A percentile compares a stretch with the other conserved stretches of the same genome.
These are phyloP conservation scores for Pseudoips prasinana DNA, from an alignment of 2,888 invertebrate species.

Conservation along the genomic window DNA sequence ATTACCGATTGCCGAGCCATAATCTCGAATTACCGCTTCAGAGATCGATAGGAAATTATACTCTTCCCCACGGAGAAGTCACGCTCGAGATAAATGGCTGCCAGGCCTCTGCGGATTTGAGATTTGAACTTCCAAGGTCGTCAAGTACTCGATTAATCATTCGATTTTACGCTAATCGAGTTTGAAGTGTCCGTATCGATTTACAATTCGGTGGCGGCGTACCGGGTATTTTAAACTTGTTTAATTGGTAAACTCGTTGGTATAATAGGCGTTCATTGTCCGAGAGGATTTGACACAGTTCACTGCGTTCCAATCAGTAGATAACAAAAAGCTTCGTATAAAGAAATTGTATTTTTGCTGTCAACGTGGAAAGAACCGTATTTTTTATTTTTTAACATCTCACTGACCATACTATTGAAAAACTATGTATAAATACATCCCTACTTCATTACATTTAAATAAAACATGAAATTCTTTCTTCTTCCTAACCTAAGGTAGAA, in stretches of 20 bases:
- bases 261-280: slow-evolving; percentile 25
- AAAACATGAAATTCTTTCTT: no score
- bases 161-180: slow-evolving; percentile 28
- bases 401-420: no score
- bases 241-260: slow-evolving; percentile 23
- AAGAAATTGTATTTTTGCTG: no score
- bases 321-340: no score
- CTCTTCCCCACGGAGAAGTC: slow-evolving; percentile 5
- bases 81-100: slow-evolving; percentile 11
- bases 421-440: no score
- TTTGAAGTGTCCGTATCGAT: slow-evolving; percentile 30
- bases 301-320: slow-evolving; percentile 2
- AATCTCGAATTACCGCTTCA: slow-evolving; percentile 22
- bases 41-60: slow-evolving; percentile 20
- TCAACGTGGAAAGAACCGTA: no score
- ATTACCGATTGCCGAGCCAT: slow-evolving; percentile 16
- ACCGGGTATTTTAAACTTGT: slow-evolving; percentile 20
- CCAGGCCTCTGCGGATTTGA: slow-evolving; percentile 7
- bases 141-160: slow-evolving; percentile 17
- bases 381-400: no score
- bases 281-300: slow-evolving; percentile 15
- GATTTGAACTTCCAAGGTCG: slow-evolving; percentile 23
- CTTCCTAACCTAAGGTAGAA: no score
- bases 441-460: no score
- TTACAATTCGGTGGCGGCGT: slow-evolving; percentile 21